Conservation (phyloP, 2,113 vertebrate genomes). For the Fulmarus glacialis region DNA sequence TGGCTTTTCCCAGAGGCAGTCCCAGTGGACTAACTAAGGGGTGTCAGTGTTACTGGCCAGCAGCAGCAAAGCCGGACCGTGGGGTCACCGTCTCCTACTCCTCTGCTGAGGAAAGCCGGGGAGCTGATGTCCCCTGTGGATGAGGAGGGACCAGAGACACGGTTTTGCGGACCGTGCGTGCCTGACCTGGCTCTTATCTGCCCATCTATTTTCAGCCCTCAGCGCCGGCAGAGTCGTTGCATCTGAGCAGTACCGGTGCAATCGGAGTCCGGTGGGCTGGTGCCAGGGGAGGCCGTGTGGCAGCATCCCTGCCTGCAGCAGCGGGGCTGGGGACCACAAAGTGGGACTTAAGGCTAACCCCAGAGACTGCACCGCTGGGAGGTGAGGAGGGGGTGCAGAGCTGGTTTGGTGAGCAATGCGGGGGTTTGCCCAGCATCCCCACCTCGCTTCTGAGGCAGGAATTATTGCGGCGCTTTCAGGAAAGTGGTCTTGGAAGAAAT, state of each 20-base stretch:
- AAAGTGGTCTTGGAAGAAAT: not conserved
- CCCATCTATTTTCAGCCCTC: not conserved
- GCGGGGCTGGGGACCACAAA: not conserved
- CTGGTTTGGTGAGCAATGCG: not conserved
- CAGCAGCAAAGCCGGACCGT: not conserved
- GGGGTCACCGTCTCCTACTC: not conserved
- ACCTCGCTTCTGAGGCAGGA: not conserved
- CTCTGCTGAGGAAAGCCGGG: not conserved
- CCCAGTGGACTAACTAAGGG: not conserved
- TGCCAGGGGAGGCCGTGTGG: fast-evolving
- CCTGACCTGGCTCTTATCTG: not conserved
- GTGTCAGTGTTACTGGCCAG: not conserved
- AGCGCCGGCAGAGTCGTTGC: not conserved
- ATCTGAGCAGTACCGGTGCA: fast-evolving
- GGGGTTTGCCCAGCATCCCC: not conserved
- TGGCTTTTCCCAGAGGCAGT: not conserved
- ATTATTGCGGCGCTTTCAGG: not conserved
- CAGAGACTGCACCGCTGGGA: not conserved
- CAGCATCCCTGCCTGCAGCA: not conserved
- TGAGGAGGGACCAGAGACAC: not conserved
- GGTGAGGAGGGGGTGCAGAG: not conserved
- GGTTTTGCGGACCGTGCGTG: not conserved
- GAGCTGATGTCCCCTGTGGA: not conserved
- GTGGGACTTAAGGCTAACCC: not conserved
- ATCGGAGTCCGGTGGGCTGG: not conserved